A percentile compares a stretch with the other conserved stretches of the same genome.
These are phyloP conservation scores for Alosa alosa DNA, from an alignment of 2,113 vertebrate species.

Conservation along the genomic window DNA sequence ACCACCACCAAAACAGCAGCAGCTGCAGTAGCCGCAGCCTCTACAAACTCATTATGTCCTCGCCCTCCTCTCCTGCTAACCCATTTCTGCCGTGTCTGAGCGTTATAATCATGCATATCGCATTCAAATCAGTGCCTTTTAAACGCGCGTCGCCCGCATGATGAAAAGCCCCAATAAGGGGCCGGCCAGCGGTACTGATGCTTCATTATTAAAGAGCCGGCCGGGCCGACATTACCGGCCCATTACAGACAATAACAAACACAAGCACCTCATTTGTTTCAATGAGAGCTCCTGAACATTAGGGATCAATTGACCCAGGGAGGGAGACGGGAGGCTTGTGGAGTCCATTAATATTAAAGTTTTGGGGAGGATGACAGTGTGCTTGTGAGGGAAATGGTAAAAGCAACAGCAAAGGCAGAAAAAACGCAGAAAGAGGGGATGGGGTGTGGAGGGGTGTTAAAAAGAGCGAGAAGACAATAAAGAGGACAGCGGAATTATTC, in stretches of 20 bases:
- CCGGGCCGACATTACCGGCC: constrained; percentile 71
- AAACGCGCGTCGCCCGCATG: constrained; percentile 68
- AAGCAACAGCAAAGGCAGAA: constrained; percentile 22
- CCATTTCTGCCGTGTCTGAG: not conserved
- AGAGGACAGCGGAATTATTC: not conserved
- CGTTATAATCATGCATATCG: constrained; percentile 16
- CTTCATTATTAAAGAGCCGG: constrained; percentile 71
- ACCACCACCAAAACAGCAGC: too few relatives aligned
- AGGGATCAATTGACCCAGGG: constrained; percentile 63
- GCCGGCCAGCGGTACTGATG: constrained; percentile 68
- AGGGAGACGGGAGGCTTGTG: constrained; percentile 37
- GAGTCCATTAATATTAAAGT: constrained; percentile 43
- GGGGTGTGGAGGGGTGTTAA: not conserved
- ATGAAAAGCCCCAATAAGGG: constrained; percentile 79
- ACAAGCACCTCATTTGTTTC: constrained; percentile 72
- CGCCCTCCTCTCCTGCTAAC: not conserved
- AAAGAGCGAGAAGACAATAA: constrained; percentile 9
- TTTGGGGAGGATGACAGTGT: constrained; percentile 6
- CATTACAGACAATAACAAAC: constrained; percentile 74
- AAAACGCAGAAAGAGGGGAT: not conserved
- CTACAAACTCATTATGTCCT: not conserved
- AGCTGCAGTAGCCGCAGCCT: not conserved
- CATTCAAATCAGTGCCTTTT: constrained; percentile 35
- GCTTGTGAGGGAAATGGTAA: not conserved
- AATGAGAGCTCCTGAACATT: constrained; percentile 63